Percentiles rank a stretch among this genome's conserved stretches.
Evolutionary conservation across 2,888 invertebrate genomes (phyloP).

Genomic region (Eupithecia vulgata): DNA sequence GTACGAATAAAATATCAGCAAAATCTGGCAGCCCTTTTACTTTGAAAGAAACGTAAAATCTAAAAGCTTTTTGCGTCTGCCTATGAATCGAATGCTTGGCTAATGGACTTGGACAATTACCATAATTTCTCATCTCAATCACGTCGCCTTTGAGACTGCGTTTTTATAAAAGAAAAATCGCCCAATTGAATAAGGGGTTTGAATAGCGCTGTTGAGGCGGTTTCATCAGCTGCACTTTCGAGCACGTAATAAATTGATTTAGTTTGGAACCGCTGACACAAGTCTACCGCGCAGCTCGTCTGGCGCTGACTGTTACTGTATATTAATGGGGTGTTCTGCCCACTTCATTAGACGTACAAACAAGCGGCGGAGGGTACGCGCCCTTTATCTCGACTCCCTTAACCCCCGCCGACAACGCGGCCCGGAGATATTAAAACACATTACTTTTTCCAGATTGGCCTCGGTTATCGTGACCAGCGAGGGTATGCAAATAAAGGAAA

Average conservation of each 20-base stretch:
- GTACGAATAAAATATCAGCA: conserved; percentile 18
- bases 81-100: conserved; percentile 34
- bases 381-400: conserved; percentile 71
- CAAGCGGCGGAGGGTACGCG: conserved; percentile 64
- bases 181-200: conserved; percentile 14
- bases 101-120: conserved; percentile 42
- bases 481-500: conserved; percentile 50
- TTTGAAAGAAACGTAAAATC: conserved; percentile 29
- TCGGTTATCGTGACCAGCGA: conserved; percentile 53
- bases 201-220: conserved; percentile 27
- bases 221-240: conserved; percentile 37
- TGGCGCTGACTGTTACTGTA: conserved; percentile 65
- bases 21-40: conserved; percentile 25
- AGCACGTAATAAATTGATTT: conserved; percentile 43
- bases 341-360: conserved; percentile 80
- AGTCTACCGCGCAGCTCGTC: conserved; percentile 53
- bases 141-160: conserved; percentile 23
- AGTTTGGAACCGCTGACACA: conserved; percentile 42
- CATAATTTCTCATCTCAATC: conserved; percentile 40
- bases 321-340: conserved; percentile 72
- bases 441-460: conserved; percentile 48
- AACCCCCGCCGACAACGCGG: conserved; percentile 55
- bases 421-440: conserved; percentile 53
- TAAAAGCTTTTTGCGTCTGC: conserved; percentile 34
- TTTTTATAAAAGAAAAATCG: conserved; percentile 16